These are phyloP conservation scores for Enteromius viviparus DNA, from an alignment of 2,797 vertebrate genomes.

Conservation along the genomic window DNA sequence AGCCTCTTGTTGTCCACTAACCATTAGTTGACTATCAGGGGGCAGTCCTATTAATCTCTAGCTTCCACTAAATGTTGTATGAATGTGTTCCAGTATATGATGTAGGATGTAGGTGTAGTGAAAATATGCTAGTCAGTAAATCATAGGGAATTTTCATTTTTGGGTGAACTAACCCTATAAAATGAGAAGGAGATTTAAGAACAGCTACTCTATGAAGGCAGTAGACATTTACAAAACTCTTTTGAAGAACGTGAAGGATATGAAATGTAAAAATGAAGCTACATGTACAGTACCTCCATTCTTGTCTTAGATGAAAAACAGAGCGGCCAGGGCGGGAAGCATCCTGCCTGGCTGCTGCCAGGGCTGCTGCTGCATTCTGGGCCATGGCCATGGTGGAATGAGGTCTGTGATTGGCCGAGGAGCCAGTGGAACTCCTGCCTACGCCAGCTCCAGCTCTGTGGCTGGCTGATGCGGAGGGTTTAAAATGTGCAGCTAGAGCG, in stretches of 20 bases:
- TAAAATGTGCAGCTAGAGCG: constrained; percentile 96
- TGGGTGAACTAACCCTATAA: not conserved
- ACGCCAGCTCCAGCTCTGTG: constrained; percentile 67
- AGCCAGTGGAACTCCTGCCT: constrained; percentile 66
- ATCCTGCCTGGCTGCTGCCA: constrained; percentile 87
- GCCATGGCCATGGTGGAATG: constrained; percentile 87
- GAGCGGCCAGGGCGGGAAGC: constrained; percentile 80
- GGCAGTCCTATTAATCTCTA: not conserved
- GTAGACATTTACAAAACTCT: not conserved
- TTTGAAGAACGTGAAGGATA: not conserved
- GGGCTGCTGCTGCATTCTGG: constrained; percentile 85
- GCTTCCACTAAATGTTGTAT: not conserved
- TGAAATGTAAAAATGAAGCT: not conserved
- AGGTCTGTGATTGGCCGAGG: constrained; percentile 78
- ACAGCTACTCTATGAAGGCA: not conserved
- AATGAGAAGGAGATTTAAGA: not conserved
- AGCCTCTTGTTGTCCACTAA: too few relatives aligned
- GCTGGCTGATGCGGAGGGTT: constrained; percentile 81
- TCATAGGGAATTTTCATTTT: not conserved
- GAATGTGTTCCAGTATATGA: not conserved
- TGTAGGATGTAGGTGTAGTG: not conserved
- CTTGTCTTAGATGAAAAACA: constrained; percentile 79
- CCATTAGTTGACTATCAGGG: too few relatives aligned
- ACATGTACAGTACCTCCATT: constrained; percentile 59
- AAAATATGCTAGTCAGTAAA: not conserved